Base-by-base conservation (phyloP, 2,797 vertebrate genomes). In the Megalops cyprinoides region DNA sequence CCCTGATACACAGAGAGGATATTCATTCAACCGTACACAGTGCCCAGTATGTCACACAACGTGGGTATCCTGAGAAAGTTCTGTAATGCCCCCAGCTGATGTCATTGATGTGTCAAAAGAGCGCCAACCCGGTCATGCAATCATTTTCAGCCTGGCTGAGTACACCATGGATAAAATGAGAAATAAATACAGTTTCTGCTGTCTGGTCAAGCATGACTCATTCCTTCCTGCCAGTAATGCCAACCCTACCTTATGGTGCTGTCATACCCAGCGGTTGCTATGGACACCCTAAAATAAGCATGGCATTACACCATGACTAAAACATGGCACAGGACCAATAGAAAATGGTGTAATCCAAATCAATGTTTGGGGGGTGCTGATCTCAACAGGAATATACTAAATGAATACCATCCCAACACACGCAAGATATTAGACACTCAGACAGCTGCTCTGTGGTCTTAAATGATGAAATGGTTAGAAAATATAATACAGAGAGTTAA, bases 271-370 rank as follows among this genome's bases (percentile, higher is more conserved):
- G 76, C 84, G 39, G 90, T 93, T 89, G 91, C 88, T 90, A 92
- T 92, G 89, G 89, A 89, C 92, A 92, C 67, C 77, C 81, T 86
- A 89, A 87, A 91, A 86, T 89, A 89, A 90, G 78, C 81, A 69
- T 79, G 78, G 31, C 2, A n/a, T 77, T 37, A 25, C 53, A 69
- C 55, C 46, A 82, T 80, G 83, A 79, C 76, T 88, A 87, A 86
- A 83, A 85, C 58, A 81, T 62, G 76, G 51, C 84, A 81, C 77
- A 81, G 44, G 71, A 34, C n/a, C 23, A 42, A 48, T 15, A 82
- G 65, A 80, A 23, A 86, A 84, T 85, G 85, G 87, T 84, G n/a
- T 84, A 82, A 84, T 58, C 82, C 81, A 28, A 46, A n/a, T n/a
- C 18, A 44, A 20, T 37, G 23, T 15, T 42, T 55, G 28, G 48